Evolutionary conservation across 23 tunicate genomes (phyloP).

Genomic region (Phallusia fumigata): DNA sequence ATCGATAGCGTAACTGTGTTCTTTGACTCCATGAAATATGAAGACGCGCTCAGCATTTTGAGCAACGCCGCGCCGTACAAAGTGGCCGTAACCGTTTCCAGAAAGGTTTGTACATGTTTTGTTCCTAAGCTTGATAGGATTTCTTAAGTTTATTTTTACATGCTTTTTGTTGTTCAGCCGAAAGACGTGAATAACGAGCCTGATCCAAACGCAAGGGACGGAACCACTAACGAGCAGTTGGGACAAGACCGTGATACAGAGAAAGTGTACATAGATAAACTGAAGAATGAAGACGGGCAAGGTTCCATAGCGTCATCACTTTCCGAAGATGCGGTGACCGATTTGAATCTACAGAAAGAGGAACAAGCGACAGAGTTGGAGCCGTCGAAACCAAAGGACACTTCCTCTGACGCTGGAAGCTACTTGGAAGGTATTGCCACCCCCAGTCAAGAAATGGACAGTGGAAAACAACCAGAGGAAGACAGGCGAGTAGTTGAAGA

Average conservation of each 20-base stretch:
- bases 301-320: not conserved
- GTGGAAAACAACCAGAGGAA: not conserved
- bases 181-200: not conserved
- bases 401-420: not conserved
- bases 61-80: slow-evolving; percentile 85
- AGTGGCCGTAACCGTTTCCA: slow-evolving; percentile 56
- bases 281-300: not conserved
- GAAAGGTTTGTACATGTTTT: slow-evolving; percentile 22
- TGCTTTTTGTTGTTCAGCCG: not conserved
- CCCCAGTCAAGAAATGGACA: not conserved
- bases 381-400: not conserved
- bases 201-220: not conserved
- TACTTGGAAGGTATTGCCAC: not conserved
- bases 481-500: not conserved
- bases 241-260: not conserved
- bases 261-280: not conserved
- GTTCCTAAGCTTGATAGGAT: not conserved
- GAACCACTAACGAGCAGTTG: not conserved
- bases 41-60: slow-evolving; percentile 57
- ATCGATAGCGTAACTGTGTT: slow-evolving; percentile 83
- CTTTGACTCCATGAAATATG: slow-evolving; percentile 63
- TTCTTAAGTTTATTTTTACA: not conserved
- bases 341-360: not conserved
- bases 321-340: not conserved
- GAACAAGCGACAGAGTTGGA: not conserved